phyloP scores from a whole-genome alignment of 2,888 invertebrate species.

The Dynastes maya region DNA sequence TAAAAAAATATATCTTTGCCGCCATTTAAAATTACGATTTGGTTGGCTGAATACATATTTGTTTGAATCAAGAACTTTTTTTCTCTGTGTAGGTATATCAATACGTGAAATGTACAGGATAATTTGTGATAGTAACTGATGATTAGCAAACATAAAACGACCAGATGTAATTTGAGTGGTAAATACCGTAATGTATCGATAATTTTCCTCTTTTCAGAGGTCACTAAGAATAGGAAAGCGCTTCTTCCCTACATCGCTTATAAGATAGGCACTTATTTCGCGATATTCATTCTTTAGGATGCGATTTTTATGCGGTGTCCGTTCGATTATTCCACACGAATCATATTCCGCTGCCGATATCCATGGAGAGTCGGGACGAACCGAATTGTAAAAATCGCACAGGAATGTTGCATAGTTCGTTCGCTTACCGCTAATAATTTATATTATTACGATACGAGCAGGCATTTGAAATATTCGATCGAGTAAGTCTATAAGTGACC shows the following conservation, averaged over 20 bases:
- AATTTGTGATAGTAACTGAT: neutral
- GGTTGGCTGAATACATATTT: too few species aligned
- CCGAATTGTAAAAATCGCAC: slow-evolving; percentile 29
- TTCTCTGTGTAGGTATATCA: too few species aligned
- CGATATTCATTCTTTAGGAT: slow-evolving; percentile 33
- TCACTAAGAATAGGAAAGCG: slow-evolving; percentile 17
- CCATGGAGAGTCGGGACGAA: slow-evolving; percentile 25
- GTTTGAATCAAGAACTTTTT: too few species aligned
- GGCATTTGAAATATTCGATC: slow-evolving; percentile 61
- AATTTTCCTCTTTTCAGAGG: neutral
- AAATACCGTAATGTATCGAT: slow-evolving; percentile 8
- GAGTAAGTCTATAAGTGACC: slow-evolving; percentile 44
- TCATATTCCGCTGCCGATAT: slow-evolving; percentile 27
- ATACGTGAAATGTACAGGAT: neutral
- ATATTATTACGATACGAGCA: slow-evolving; percentile 58
- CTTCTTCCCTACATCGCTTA: neutral
- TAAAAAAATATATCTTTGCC: too few species aligned
- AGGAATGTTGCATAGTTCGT: slow-evolving; percentile 48
- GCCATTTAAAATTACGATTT: too few species aligned
- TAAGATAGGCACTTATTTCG: slow-evolving; percentile 29
- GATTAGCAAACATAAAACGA: neutral
- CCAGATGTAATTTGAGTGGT: slow-evolving; percentile 9
- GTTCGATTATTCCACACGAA: slow-evolving; percentile 35
- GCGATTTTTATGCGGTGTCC: slow-evolving; percentile 34
- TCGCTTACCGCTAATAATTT: slow-evolving; percentile 58